phyloP scores from a whole-genome alignment of 2,888 invertebrate species.

The Tetanocera ferruginea region DNA sequence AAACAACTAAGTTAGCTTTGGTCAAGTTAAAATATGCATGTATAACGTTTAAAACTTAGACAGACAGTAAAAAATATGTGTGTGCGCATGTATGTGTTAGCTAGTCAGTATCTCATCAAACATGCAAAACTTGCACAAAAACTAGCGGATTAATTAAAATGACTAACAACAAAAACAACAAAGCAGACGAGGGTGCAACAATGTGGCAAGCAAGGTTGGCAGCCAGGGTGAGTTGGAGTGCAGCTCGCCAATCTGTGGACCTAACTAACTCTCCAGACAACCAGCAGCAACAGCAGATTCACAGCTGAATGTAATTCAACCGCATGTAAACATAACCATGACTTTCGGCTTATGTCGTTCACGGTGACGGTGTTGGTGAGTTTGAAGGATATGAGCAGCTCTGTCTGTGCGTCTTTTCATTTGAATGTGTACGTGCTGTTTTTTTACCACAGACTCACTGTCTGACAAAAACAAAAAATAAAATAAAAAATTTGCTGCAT shows the following conservation, averaged over 20 bases:
- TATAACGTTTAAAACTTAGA: no score
- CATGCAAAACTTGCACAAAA: not conserved
- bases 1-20: no score
- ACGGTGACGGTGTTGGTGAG: not conserved
- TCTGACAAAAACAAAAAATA: no score
- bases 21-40: no score
- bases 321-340: conserved; percentile 66
- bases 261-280: not conserved
- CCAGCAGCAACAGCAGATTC: not conserved
- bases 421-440: no score
- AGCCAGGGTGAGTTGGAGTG: no score
- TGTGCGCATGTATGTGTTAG: no score
- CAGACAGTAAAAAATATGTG: no score
- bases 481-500: no score
- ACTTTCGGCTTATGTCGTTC: conserved; percentile 59
- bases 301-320: conserved; percentile 55
- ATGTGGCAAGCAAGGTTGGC: not conserved
- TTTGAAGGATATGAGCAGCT: not conserved
- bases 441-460: no score
- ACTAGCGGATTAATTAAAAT: conserved; percentile 28
- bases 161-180: not conserved
- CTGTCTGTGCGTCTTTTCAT: not conserved
- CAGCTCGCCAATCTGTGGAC: not conserved
- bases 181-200: not conserved
- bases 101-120: not conserved